phyloP scores from a whole-genome alignment of 1,140 invertebrate genomes.

The Nebria ingens region DNA sequence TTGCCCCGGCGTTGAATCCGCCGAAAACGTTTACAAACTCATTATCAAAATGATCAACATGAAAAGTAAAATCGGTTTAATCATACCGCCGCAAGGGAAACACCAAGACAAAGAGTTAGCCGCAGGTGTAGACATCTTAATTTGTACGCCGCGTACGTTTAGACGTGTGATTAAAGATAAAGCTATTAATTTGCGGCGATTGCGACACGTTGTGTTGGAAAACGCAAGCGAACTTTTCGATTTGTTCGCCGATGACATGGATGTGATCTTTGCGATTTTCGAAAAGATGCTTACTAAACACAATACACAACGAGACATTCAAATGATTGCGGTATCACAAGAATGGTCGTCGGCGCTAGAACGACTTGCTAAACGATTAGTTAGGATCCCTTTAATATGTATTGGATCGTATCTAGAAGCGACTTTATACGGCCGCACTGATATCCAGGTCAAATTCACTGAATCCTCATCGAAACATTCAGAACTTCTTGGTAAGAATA shows the following conservation, averaged over 20 bases:
- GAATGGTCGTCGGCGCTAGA: slow-evolving; percentile 24
- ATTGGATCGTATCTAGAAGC: slow-evolving; percentile 27
- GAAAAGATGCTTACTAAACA: slow-evolving; percentile 21
- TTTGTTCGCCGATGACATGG: slow-evolving; percentile 16
- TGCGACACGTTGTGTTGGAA: slow-evolving; percentile 29
- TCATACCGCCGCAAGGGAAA: no score
- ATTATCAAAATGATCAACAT: slow-evolving; percentile 15
- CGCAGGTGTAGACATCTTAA: slow-evolving; percentile 22
- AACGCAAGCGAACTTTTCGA: slow-evolving; percentile 21
- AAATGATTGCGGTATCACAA: slow-evolving; percentile 22
- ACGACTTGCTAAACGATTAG: slow-evolving; percentile 21
- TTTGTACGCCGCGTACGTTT: slow-evolving; percentile 24
- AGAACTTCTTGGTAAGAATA: no score
- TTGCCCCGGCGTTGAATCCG: slow-evolving; percentile 19
- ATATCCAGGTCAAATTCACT: slow-evolving; percentile 15
- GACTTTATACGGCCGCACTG: slow-evolving; percentile 25
- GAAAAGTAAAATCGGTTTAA: slow-evolving; percentile 16
- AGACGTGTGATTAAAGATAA: slow-evolving; percentile 18
- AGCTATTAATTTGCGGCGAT: slow-evolving; percentile 23
- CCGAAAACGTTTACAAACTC: slow-evolving; percentile 23
- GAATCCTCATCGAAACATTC: no score
- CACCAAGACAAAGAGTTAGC: slow-evolving; percentile 17
- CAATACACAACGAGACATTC: slow-evolving; percentile 19
- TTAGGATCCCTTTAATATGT: slow-evolving; percentile 23
- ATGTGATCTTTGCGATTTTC: slow-evolving; percentile 18